Base-by-base conservation (phyloP, 1,140 invertebrate genomes). In the Lithobius niger region DNA sequence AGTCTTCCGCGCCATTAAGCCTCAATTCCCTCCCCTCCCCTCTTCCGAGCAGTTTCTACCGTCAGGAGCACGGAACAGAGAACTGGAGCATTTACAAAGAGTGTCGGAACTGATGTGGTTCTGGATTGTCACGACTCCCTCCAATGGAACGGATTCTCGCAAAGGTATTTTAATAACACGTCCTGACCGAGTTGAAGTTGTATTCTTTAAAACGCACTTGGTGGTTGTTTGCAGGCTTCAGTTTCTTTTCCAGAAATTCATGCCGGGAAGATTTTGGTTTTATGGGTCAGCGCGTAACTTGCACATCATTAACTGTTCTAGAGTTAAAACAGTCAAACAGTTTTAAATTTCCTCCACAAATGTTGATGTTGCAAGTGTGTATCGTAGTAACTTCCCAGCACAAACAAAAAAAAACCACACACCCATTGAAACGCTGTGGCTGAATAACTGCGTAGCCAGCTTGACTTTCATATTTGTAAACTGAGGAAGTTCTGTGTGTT, bases 391-490 rank as follows among this genome's bases (percentile, higher is more conserved):
- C 24, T 49, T 27, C 15, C 48, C 52, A n/a, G 27, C 27, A 16
- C 24, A 24, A 19, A 28, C 2, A n/a, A n/a, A 36, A 21, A 54
- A 25, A 19, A 50, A 45, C n/a, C 18, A 44, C 24, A 59, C 58
- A 19, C 55, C 58, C 24, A 31, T 27, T 26, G 3, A 25, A 42
- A 59, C 54, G 10, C 55, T 50, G 22, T 52, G 44, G 25, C 54
- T 57, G 16, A 56, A 40, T 26, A 59, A 16, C 48, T 59, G 54
- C 1, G 57, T 53, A 4, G 58, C 58, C 31, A 57, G 43, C 27
- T 44, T 47, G 13, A 58, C 55, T 47, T 44, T 57, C 40, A 57
- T 42, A 27, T 50, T 56, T 13, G 27, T 4, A 31, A 45, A 48
- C 10, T 36, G 28, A 13, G 56, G 40, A 15, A 57, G 2, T 1